These are phyloP conservation scores for Salminus brasiliensis DNA, from an alignment of 2,113 vertebrate genomes.

Conservation along the genomic window DNA sequence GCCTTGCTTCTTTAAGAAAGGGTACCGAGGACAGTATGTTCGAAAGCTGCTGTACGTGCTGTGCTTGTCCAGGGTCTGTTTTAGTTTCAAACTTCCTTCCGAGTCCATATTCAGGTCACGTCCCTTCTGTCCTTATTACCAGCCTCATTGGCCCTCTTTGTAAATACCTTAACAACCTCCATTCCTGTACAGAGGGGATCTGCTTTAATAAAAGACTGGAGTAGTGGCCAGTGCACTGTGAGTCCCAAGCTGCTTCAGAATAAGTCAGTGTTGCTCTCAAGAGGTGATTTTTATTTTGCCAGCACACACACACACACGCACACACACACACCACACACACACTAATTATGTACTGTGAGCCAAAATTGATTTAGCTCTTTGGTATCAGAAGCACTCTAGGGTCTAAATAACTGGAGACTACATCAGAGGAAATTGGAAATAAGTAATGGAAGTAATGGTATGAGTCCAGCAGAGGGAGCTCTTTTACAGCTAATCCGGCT, in stretches of 20 bases:
- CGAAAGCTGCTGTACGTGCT: neutral
- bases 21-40: neutral
- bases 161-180: neutral
- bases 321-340: too few species aligned
- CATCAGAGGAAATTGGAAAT: neutral
- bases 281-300: conserved; percentile 16
- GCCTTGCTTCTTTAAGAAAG: neutral
- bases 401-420: neutral
- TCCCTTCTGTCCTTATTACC: conserved; percentile 37
- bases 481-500: conserved; percentile 10
- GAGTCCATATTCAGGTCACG: conserved; percentile 12
- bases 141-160: conserved; percentile 5
- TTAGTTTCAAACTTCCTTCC: neutral
- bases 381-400: neutral
- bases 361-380: conserved; percentile 9
- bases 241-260: neutral
- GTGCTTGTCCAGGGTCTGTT: neutral
- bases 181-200: neutral
- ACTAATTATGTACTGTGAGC: neutral
- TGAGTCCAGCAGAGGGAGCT: conserved; percentile 48
- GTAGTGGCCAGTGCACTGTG: neutral
- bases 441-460: too few species aligned
- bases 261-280: neutral
- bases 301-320: neutral
- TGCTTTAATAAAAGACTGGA: conserved; percentile 12